Conservation (phyloP, 2,888 invertebrate genomes). For the Hemaris fuciformis region DNA sequence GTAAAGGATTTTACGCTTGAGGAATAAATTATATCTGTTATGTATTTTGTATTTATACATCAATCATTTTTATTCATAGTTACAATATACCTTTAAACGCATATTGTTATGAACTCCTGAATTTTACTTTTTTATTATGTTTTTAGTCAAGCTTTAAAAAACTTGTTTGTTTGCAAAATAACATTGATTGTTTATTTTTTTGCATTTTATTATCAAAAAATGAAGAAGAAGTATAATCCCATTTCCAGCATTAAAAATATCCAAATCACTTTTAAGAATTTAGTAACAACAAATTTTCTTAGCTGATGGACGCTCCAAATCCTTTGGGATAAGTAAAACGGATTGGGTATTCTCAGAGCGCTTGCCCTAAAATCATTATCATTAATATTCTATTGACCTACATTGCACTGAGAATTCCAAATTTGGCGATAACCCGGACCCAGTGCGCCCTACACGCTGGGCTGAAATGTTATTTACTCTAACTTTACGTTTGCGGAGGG, state of each 20-base stretch:
- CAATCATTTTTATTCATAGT: not conserved
- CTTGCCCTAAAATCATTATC: not conserved
- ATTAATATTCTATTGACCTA: constrained; percentile 3
- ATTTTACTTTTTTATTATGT: not conserved
- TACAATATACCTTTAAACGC: not conserved
- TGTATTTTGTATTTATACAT: not conserved
- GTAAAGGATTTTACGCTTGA: constrained; percentile 7
- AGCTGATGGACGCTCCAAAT: not conserved
- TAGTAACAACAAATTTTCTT: too few relatives aligned
- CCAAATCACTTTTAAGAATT: too few relatives aligned
- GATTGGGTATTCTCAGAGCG: not conserved
- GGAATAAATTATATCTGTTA: not conserved
- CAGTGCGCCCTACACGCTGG: constrained; percentile 15
- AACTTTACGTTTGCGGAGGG: constrained; percentile 62
- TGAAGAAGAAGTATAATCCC: too few relatives aligned
- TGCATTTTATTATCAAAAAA: too few relatives aligned
- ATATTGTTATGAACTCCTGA: not conserved
- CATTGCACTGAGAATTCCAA: not conserved
- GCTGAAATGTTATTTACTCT: constrained; percentile 55
- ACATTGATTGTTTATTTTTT: too few relatives aligned
- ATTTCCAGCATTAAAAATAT: too few relatives aligned
- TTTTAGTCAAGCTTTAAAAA: too few relatives aligned
- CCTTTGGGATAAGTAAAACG: not conserved
- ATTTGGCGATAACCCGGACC: not conserved
- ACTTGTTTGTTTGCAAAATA: too few relatives aligned